Base-by-base conservation (phyloP, 1,140 invertebrate species). In the Cryptotermes secundus region DNA sequence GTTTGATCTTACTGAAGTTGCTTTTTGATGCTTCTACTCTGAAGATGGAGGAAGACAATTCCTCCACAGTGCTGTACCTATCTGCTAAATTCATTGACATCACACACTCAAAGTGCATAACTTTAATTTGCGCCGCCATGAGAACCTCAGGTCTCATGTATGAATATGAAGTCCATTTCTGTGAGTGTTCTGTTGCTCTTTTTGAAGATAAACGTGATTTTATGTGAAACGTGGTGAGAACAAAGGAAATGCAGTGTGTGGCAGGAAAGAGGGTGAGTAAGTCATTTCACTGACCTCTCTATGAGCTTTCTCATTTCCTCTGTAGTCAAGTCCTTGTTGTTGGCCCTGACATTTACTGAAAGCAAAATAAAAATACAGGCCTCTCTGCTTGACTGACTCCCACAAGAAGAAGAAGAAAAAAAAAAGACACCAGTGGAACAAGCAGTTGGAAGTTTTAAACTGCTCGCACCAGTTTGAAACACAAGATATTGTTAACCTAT, bases 291-390 rank as follows among this genome's bases (percentile, higher is more conserved):
- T 96, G 93, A 97, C 96, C 96, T 97, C 94, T 97, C 96, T 92
- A 97, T 96, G 91, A 97, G 95, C 94, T 97, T 97, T 92, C 96
- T 94, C 95, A 97, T 97, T 93, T 97, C 96, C 92, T 97, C 96
- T 91, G 95, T 96, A 92, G 95, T 94, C 94, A 96, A 95, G 94
- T 96, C 95, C 95, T 96, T 96, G 91, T 92, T 91, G 92, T 90
- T 91, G 91, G 90, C 90, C 90, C 92, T 92, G 89, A 92, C 89
- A 90, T 90, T 94, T 90, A 94, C 94, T 95, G 94, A 91, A 95
- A 95, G 80, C 83, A 84, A 84, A 84, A 84, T 65, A 42, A 83
- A 83, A 83, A 83, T 83, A 83, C 59, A 83, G 83, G 36, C 38
- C 59, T 36, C 34, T 65, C 83, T 16, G 34, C 35, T 72, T 26